Conservation (phyloP, 2,113 vertebrate genomes). For the Rousettus leschenaultii region DNA sequence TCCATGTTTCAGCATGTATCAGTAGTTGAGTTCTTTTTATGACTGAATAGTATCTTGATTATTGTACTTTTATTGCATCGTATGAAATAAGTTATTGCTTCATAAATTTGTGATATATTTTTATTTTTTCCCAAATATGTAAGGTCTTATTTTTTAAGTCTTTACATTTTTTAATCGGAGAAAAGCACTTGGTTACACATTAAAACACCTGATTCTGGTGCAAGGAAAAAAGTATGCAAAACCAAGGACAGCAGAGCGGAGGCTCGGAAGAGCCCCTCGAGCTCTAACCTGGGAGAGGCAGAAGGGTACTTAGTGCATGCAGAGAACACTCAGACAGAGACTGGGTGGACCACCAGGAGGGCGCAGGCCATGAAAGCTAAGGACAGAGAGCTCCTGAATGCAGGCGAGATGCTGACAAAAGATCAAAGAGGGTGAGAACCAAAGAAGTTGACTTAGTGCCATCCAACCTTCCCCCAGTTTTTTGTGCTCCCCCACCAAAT, state of each 20-base stretch:
- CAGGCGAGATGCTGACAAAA: not conserved
- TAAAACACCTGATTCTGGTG: conserved; percentile 53
- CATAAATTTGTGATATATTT: conserved; percentile 92
- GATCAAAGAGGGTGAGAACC: not conserved
- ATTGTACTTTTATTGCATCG: conserved; percentile 85
- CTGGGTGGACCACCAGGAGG: not conserved
- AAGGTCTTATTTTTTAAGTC: conserved; percentile 81
- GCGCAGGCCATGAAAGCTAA: not conserved
- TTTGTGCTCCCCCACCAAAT: not conserved
- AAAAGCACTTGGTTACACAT: conserved; percentile 81
- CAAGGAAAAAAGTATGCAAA: too few relatives aligned
- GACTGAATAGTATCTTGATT: conserved; percentile 75
- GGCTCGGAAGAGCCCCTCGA: too few relatives aligned
- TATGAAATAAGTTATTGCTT: conserved; percentile 92
- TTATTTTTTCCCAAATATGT: conserved; percentile 87
- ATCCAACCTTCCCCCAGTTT: not conserved
- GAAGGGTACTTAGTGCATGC: fast-evolving
- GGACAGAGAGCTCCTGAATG: not conserved
- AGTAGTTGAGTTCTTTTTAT: not conserved
- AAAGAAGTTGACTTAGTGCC: not conserved
- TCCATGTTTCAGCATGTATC: not conserved
- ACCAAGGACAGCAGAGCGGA: not conserved
- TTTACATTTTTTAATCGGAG: conserved; percentile 81
- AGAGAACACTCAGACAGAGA: not conserved
- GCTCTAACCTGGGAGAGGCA: not conserved